Percentiles rank a stretch among this genome's conserved stretches.
These are phyloP conservation scores for Meles meles DNA, from an alignment of 2,113 vertebrate species.

Conservation along the genomic window DNA sequence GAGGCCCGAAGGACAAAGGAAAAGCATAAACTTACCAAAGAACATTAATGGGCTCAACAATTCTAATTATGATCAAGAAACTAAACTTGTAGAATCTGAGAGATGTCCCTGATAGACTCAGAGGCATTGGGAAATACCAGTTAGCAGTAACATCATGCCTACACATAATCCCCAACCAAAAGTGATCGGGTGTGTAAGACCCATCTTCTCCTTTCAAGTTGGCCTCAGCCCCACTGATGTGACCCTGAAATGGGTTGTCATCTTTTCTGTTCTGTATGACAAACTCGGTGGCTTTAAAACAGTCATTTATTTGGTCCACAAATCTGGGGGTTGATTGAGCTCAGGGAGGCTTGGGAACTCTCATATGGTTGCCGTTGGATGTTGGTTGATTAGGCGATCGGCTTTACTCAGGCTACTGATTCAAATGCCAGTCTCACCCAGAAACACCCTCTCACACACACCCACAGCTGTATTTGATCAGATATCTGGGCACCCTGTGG, in stretches of 20 bases:
- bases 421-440: neutral
- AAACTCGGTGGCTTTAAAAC: neutral
- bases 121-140: neutral
- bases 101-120: neutral
- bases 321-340: neutral
- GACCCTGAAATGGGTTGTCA: neutral
- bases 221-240: neutral
- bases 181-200: neutral
- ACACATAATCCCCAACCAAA: neutral
- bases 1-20: neutral
- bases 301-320: neutral
- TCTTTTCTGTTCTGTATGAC: neutral
- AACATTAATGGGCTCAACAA: neutral
- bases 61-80: neutral
- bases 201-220: neutral
- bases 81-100: neutral
- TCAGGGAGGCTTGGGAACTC: neutral
- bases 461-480: neutral
- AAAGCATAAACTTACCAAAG: neutral
- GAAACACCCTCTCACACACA: neutral
- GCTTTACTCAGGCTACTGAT: neutral
- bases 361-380: neutral
- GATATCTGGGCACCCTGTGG: neutral
- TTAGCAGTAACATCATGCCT: neutral
- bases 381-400: neutral